phyloP scores from a whole-genome alignment of 2,113 vertebrate species.

The Panthera tigris region DNA sequence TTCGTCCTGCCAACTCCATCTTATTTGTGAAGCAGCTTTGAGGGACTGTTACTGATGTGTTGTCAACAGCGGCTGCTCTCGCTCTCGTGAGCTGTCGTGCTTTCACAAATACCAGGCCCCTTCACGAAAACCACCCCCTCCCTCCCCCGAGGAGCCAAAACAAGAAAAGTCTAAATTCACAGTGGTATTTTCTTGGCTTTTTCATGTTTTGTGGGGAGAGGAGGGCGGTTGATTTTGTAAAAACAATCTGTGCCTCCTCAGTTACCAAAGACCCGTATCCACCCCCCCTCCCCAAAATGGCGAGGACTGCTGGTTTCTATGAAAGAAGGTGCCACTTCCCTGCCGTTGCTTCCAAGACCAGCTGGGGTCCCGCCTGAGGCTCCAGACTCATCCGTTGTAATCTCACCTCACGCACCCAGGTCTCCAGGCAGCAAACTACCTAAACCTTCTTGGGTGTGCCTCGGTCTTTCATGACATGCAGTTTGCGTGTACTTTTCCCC shows the following conservation, averaged over 20 bases:
- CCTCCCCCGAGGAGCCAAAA: background rate
- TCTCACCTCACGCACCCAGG: background rate
- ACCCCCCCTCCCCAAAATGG: background rate
- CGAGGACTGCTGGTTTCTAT: background rate
- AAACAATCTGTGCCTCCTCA: background rate
- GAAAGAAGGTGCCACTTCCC: background rate
- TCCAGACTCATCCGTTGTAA: background rate
- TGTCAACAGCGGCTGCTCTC: background rate
- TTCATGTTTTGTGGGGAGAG: background rate
- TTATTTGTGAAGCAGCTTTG: background rate
- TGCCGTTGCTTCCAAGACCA: background rate
- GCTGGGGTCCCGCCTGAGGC: background rate
- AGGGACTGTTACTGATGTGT: background rate
- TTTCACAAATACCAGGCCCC: background rate
- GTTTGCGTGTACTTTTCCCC: background rate
- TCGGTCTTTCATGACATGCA: accelerated
- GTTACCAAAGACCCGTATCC: background rate
- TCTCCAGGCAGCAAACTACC: background rate
- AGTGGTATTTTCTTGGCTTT: background rate
- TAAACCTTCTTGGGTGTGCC: background rate
- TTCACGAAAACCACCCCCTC: background rate
- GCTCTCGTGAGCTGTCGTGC: background rate
- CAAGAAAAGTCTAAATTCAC: background rate
- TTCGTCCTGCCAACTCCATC: background rate
- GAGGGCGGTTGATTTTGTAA: background rate